Conservation (phyloP, 2,113 vertebrate genomes). For the Platanista minor region DNA sequence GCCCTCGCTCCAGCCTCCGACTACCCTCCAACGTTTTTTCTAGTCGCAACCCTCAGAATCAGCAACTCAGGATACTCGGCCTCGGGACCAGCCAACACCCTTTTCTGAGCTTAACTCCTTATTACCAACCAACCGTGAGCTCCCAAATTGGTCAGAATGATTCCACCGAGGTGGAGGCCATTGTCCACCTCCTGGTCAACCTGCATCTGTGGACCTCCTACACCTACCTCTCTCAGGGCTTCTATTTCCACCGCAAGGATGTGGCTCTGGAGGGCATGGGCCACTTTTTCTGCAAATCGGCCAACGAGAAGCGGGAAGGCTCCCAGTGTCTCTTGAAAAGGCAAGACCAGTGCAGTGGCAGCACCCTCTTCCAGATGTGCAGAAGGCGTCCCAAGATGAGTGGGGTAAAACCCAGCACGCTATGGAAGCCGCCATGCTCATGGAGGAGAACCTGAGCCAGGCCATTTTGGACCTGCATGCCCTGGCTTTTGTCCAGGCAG, state of each 20-base stretch:
- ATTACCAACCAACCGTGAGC: not conserved
- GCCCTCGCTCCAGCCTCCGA: not conserved
- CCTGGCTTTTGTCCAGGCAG: not conserved
- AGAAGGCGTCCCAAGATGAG: not conserved
- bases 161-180: not conserved
- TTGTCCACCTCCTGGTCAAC: not conserved
- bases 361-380: not conserved
- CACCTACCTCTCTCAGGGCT: not conserved
- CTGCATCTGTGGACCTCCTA: not conserved
- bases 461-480: too few species aligned
- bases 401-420: not conserved
- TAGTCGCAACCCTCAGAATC: not conserved
- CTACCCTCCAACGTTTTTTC: not conserved
- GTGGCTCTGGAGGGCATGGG: not conserved
- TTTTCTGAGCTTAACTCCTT: not conserved
- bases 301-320: not conserved
- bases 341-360: not conserved
- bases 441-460: not conserved
- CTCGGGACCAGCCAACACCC: not conserved
- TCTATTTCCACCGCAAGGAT: not conserved
- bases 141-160: not conserved
- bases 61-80: not conserved
- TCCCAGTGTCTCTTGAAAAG: not conserved
- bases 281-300: not conserved
- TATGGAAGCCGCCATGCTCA: not conserved